Base-by-base conservation (phyloP, 2,888 invertebrate species). In the Lasius fuliginosus region DNA sequence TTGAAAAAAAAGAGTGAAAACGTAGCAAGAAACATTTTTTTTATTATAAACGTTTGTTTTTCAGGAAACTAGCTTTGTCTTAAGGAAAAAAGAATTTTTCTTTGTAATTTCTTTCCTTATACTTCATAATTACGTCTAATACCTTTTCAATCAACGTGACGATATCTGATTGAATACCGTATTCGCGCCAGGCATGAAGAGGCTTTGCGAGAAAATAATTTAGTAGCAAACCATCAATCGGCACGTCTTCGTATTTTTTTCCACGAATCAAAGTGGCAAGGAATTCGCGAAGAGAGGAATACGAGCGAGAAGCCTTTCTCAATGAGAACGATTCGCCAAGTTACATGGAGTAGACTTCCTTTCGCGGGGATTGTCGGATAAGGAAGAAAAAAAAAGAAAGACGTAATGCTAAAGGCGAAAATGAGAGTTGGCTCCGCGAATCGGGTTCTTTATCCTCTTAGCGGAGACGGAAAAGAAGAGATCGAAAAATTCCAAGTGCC, bases 391-490 rank as follows among this genome's bases (percentile, higher is more conserved):
- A 71, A 67, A 85, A 56, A 18, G 5, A 64, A 85, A 49, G 42
- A 9, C 46, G 49, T 33, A 46, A 65, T 36, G 79, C 60, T 73
- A 74, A 81, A 84, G 76, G 65, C 58, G 65, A 62, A 68, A 62
- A 81, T 65, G 74, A 83, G 75, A 77, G 42, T n/a, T 73, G 76
- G 56, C 60, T 69, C 85, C 87, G 86, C 85, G 89, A 91, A 90
- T 92, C 91, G 91, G 91, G 91, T 93, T 92, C 90, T 91, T 92
- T 91, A 92, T 93, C 93, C 92, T 93, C 93, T 93, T 92, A 92
- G 60, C 56, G 56, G 49, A 30, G 53, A 62, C 56, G 79, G 42
- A 46, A 75, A 49, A 64, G 82, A 46, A 67, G 76, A 82, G 46
- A 15, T 40, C 49, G 83, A 82, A 82, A 84, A 81, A 79, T 71